Evolutionary conservation across 2,113 vertebrate genomes (phyloP).

Genomic region (Strix aluco): DNA sequence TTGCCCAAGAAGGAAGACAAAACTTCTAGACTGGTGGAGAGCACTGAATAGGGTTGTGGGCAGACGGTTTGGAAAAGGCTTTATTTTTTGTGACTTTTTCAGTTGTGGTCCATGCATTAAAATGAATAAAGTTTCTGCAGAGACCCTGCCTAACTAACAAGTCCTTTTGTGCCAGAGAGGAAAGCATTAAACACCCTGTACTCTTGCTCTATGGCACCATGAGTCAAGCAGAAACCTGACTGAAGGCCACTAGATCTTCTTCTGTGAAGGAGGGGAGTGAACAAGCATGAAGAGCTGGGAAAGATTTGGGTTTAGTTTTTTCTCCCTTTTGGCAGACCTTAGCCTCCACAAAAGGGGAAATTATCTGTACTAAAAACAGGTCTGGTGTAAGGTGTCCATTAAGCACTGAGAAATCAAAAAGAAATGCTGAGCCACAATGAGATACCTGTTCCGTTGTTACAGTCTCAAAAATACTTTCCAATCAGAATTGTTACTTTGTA

Average conservation of each 20-base stretch:
- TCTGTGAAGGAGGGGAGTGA: neutral
- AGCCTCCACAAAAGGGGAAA: neutral
- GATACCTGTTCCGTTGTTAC: neutral
- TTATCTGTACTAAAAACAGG: neutral
- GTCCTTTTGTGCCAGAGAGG: neutral
- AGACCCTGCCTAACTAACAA: neutral
- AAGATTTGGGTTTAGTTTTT: neutral
- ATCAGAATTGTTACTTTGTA: neutral
- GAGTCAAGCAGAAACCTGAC: neutral
- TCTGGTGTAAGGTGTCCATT: neutral
- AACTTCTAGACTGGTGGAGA: neutral
- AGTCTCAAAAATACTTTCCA: neutral
- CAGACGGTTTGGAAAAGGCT: neutral
- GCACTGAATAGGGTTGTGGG: neutral
- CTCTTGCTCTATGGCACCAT: neutral
- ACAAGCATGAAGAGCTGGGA: neutral
- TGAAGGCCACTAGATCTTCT: neutral
- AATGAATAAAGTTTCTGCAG: neutral
- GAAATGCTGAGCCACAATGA: neutral
- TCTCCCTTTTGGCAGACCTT: neutral
- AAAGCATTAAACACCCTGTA: neutral
- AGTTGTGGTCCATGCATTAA: neutral
- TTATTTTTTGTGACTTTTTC: neutral
- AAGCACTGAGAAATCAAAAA: neutral
- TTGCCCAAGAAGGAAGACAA: neutral